A percentile compares a stretch with the other conserved stretches of the same genome.
Evolutionary conservation across 2,113 vertebrate species (phyloP).

Genomic region (Otocyon megalotis): DNA sequence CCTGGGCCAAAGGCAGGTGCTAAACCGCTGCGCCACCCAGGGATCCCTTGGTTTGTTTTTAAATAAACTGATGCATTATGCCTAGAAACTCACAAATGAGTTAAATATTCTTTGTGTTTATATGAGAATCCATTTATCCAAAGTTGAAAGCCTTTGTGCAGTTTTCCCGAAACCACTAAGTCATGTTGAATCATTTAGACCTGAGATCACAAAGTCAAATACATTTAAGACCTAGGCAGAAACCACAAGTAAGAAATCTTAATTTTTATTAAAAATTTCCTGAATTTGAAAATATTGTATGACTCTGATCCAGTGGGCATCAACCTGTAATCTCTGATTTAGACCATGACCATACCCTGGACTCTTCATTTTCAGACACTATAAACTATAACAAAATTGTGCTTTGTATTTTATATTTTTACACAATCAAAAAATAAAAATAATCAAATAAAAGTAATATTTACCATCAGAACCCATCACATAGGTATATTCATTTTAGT

Average conservation of each 20-base stretch:
- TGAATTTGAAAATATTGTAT: slow-evolving; percentile 19
- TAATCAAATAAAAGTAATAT: not conserved
- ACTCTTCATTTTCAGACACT: not conserved
- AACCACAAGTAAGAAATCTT: slow-evolving; percentile 51
- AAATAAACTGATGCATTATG: not conserved
- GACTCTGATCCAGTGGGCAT: not conserved
- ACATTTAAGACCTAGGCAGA: slow-evolving; percentile 6
- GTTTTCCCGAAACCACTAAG: not conserved
- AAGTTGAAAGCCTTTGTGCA: slow-evolving; percentile 25
- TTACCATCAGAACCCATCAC: not conserved
- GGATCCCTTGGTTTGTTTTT: not conserved
- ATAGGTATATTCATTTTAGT: not conserved
- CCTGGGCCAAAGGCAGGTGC: too few relatives aligned
- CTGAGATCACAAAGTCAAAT: slow-evolving; percentile 48
- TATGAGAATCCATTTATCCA: not conserved
- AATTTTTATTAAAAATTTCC: slow-evolving; percentile 63
- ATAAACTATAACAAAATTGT: not conserved
- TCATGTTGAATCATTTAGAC: slow-evolving; percentile 47
- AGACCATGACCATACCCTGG: not conserved
- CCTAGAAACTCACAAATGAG: not conserved
- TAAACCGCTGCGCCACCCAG: too few relatives aligned
- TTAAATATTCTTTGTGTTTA: not conserved
- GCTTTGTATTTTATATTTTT: slow-evolving; percentile 29
- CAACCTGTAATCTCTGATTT: not conserved
- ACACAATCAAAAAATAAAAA: not conserved